Evolutionary conservation across 2,888 invertebrate genomes (phyloP).

Genomic region (Chymomyza fuscimana): DNA sequence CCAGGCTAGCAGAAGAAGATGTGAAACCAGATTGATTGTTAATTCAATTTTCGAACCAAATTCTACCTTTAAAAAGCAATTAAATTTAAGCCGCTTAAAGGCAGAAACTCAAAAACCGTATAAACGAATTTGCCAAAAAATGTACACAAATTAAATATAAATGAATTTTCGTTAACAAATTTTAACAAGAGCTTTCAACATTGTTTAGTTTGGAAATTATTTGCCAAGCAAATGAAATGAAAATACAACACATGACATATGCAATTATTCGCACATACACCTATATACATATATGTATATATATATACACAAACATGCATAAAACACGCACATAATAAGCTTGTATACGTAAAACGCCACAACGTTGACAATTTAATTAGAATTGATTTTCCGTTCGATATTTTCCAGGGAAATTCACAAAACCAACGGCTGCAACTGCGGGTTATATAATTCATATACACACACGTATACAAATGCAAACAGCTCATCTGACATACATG

Average conservation of each 20-base stretch:
- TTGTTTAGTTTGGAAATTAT: neutral
- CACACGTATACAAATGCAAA: neutral
- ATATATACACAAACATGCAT: conserved; percentile 5
- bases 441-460: conserved; percentile 12
- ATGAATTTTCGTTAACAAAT: neutral
- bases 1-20: no score
- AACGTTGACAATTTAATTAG: conserved; percentile 75
- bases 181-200: neutral
- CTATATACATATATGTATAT: conserved; percentile 7
- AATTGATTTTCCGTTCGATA: conserved; percentile 78
- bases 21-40: no score
- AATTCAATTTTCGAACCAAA: no score
- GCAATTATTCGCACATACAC: conserved; percentile 26
- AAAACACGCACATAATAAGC: conserved; percentile 57
- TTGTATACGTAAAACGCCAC: conserved; percentile 33
- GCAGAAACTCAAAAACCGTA: neutral
- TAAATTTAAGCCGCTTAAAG: neutral
- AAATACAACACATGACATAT: conserved; percentile 35
- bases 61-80: neutral
- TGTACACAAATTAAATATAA: neutral
- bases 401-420: conserved; percentile 76
- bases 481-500: neutral
- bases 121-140: neutral
- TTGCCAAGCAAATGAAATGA: conserved; percentile 53
- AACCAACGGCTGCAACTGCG: neutral